Base-by-base conservation (phyloP, 2,888 invertebrate genomes). In the Imbricaverruca yamaguchii region DNA sequence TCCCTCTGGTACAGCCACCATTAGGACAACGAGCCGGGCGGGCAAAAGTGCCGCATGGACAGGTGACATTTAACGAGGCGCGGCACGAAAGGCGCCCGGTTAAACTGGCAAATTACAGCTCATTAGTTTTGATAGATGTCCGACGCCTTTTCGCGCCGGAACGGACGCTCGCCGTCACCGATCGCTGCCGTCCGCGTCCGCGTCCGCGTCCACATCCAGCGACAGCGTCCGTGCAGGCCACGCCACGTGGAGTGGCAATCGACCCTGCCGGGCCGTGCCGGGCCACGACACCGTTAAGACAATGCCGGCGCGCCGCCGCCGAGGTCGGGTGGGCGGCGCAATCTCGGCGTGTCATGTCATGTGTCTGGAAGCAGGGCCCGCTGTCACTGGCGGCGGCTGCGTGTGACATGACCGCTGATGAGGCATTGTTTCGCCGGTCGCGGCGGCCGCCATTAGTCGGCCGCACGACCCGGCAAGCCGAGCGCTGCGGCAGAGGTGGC, bases 31-130 rank as follows among this genome's bases (percentile, higher is more conserved):
- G 74, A 55, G 74, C 55, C 18, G 15, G 74, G 53, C 18, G 65
- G 65, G 65, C 65, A 23, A n/a, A 65, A 65, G n/a, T 65, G 65
- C n/a, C 55, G 74, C 53, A 53, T 39, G 6, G 53, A 74, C 74
- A 74, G 74, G 74, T 74, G 74, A 74, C 74, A 74, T 15, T 53
- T 74, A 74, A 74, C 74, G 74, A 74, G 74, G 55, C 15, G 53
- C 74, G 21, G 74, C 74, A 74, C 74, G 74, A 21, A 53, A 74
- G 23, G 74, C 74, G 18, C 6, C 55, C 74, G 74, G 18, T 55
- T 74, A 53, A 74, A 74, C 74, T 55, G 74, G 74, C 74, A 74
- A 74, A 74, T 74, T 53, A 74, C 74, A 6, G 74, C 74, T 74
- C 74, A 74, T 74, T 74, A 55, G 55, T 4, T 21, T 53, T 74